Conservation (phyloP, 2,888 invertebrate genomes). For the Meteorus cinctellus region DNA sequence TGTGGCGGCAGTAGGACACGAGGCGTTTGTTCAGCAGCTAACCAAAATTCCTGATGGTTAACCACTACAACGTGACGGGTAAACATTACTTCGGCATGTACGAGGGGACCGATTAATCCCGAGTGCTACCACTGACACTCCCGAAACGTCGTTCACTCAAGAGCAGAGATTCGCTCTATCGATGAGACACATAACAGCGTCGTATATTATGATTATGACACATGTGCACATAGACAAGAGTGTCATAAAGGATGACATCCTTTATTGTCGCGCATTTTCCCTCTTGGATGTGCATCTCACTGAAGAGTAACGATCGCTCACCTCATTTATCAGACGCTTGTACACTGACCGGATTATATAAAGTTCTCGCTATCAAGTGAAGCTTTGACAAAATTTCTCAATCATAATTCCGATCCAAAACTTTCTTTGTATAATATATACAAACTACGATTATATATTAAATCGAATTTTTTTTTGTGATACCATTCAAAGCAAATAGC, state of each 20-base stretch:
- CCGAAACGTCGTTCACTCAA: conserved; percentile 10
- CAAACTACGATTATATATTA: conserved; percentile 17
- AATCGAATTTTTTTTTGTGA: conserved; percentile 18
- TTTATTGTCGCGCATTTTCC: too few species aligned
- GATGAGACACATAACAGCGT: not conserved
- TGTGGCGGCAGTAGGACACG: not conserved
- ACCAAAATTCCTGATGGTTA: conserved; percentile 28
- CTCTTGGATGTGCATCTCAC: too few species aligned
- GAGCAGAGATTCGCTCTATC: not conserved
- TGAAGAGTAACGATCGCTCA: too few species aligned
- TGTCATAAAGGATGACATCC: too few species aligned
- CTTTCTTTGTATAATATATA: not conserved
- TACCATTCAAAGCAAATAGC: conserved; percentile 1
- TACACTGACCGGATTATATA: not conserved
- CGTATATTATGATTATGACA: not conserved
- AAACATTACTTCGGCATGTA: conserved; percentile 17
- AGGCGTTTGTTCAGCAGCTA: conserved; percentile 14
- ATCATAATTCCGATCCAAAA: not conserved
- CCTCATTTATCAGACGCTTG: not conserved
- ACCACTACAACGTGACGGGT: conserved; percentile 17
- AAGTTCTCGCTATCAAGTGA: not conserved
- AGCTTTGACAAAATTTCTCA: not conserved
- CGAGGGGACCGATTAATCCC: conserved; percentile 23
- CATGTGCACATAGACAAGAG: not conserved
- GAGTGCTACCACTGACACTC: conserved; percentile 24